Evolutionary conservation across 2,113 vertebrate species (phyloP), one percentile per base, ranked within the genome.

Genomic region (Monarcha castaneiventris): DNA sequence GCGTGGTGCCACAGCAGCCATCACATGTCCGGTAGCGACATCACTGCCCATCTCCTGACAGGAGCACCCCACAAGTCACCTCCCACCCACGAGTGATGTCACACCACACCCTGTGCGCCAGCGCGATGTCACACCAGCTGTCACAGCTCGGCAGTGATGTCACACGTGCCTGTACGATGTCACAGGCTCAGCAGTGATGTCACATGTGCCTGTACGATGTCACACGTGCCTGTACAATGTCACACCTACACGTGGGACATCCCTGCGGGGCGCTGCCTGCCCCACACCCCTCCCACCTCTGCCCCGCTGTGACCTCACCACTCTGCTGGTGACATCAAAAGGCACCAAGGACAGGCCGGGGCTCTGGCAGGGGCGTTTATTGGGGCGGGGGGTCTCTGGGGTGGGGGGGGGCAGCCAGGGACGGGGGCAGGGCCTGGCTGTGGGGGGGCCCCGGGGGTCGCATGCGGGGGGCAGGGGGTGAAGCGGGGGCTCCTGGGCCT

Each of bases 301-400:
- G 14, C n/a, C 17, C 48, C 9, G 3, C 75, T 27, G 63, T 63
- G 75, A 81, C 75, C 84, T 84, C 92, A 48, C 69, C 22, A 6
- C 77, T 62, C 39, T 8, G 26, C 56, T 3, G 17, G 59, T 76
- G 94, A 72, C 64, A 9, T 22, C 27, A 2, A 22, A 58, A 61
- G 85, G 92, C 17, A 14, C 48, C 79, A 44, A 89, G 81, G 92
- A 82, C 55, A 94, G 90, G 58, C 35, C 16, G 25, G 56, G 91
- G 46, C 89, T 78, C 71, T 68, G 88, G 78, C 91, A 73, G 84
- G 91, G 84, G 68, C 4, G 20, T 85, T 93, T 84, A 91, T 91
- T 91, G 94, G 87, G 83, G 51, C 4, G 0, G 27, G 54, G 76
- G 48, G 5, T 18, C n/a, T 41, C 19, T 26, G 35, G 46, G 32